Evolutionary conservation across 1,140 invertebrate genomes (phyloP).

Genomic region (Lutraria rhynchaena): DNA sequence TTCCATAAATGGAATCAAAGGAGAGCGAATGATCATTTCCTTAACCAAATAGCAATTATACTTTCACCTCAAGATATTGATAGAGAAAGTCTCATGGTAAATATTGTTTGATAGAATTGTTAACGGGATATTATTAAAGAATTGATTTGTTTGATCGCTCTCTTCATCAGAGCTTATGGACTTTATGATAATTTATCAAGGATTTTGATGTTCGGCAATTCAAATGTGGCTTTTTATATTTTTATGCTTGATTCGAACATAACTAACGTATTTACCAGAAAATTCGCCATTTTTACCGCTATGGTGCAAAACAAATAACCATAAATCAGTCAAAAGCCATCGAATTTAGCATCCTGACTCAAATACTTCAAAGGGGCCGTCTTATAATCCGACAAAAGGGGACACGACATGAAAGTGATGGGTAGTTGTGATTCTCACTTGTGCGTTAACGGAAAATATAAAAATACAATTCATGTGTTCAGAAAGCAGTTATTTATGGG

Average conservation of each 20-base stretch:
- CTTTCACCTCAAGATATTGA: no score
- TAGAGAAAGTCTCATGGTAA: no score
- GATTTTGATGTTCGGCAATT: neutral
- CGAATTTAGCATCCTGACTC: constrained; percentile 1
- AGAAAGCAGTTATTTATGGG: neutral
- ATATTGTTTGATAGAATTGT: no score
- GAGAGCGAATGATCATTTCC: no score
- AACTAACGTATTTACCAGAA: constrained; percentile 16
- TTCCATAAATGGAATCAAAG: no score
- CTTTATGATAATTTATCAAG: constrained; percentile 24
- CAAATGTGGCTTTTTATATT: constrained; percentile 39
- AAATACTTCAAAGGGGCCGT: constrained; percentile 5
- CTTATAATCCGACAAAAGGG: neutral
- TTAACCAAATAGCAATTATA: no score
- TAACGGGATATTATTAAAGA: no score
- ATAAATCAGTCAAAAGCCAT: constrained; percentile 55
- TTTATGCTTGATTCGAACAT: constrained; percentile 16
- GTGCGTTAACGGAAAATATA: constrained; percentile 2
- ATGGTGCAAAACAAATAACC: constrained; percentile 43
- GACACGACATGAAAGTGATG: constrained; percentile 32
- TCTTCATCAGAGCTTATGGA: neutral
- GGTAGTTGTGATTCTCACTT: constrained; percentile 2
- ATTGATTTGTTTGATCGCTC: no score
- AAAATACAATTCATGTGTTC: neutral
- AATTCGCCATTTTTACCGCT: constrained; percentile 38